Evolutionary conservation across 2,797 vertebrate genomes (phyloP).

Genomic region (Lepidocolaptes lacrymiger): DNA sequence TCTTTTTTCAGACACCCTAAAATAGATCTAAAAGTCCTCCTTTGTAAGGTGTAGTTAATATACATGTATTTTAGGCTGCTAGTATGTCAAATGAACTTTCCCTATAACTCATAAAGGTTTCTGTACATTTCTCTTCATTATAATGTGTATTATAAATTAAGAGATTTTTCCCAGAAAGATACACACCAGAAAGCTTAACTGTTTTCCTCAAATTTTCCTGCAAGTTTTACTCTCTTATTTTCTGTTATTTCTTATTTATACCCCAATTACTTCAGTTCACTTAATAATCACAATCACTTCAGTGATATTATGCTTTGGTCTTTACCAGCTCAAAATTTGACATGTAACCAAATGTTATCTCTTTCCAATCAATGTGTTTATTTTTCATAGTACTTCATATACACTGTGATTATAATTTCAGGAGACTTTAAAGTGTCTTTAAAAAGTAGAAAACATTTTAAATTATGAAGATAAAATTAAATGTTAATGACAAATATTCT

Average conservation of each 20-base stretch:
- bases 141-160: not conserved
- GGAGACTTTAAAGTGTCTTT: not conserved
- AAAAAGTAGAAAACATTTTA: not conserved
- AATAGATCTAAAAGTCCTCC: not conserved
- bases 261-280: not conserved
- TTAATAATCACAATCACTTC: not conserved
- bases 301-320: not conserved
- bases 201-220: not conserved
- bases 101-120: not conserved
- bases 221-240: not conserved
- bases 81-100: not conserved
- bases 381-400: not conserved
- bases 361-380: not conserved
- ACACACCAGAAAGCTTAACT: not conserved
- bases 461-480: not conserved
- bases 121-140: not conserved
- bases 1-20: not conserved
- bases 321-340: not conserved
- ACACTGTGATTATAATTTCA: not conserved
- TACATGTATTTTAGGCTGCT: not conserved
- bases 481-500: not conserved
- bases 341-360: not conserved
- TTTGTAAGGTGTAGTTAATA: not conserved
- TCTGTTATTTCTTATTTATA: not conserved
- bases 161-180: not conserved